phyloP scores from a whole-genome alignment of 2,797 vertebrate genomes.

The Tarsius wallacei region DNA sequence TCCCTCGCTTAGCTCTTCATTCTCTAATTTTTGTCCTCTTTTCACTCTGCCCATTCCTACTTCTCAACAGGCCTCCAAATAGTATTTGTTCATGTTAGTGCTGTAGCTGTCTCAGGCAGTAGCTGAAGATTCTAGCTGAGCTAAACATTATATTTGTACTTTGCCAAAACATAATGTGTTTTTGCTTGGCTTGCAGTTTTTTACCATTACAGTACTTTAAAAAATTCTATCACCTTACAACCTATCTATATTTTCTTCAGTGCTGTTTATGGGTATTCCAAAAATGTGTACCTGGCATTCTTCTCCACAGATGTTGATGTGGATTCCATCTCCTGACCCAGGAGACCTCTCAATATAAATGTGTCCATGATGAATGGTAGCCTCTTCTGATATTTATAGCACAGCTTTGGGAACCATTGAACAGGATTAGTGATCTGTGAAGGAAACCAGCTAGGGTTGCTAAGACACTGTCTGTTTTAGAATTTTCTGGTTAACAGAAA shows the following conservation, averaged over 20 bases:
- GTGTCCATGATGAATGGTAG: conserved; percentile 65
- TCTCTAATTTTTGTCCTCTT: conserved; percentile 56
- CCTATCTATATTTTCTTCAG: conserved; percentile 23
- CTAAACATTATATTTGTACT: conserved; percentile 76
- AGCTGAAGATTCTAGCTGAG: conserved; percentile 76
- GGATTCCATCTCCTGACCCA: conserved; percentile 54
- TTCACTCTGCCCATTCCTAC: neutral
- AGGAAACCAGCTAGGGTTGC: conserved; percentile 50
- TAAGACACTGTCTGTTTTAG: conserved; percentile 34
- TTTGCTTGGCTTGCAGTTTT: conserved; percentile 78
- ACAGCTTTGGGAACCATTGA: conserved; percentile 14
- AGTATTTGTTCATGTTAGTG: conserved; percentile 63
- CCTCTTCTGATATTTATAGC: conserved; percentile 69
- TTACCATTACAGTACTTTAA: conserved; percentile 65
- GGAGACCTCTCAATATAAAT: conserved; percentile 16
- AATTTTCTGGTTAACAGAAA: conserved; percentile 59
- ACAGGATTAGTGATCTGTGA: conserved; percentile 73
- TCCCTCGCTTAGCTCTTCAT: neutral
- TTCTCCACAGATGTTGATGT: conserved; percentile 59
- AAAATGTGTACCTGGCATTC: conserved; percentile 54
- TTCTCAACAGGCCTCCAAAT: conserved; percentile 10
- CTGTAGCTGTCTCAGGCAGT: conserved; percentile 63
- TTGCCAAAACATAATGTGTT: conserved; percentile 68
- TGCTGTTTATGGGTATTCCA: conserved; percentile 45
- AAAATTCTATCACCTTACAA: conserved; percentile 71